These are phyloP conservation scores for Solenodon paradoxus DNA, from an alignment of 2,113 vertebrate species.

Conservation along the genomic window DNA sequence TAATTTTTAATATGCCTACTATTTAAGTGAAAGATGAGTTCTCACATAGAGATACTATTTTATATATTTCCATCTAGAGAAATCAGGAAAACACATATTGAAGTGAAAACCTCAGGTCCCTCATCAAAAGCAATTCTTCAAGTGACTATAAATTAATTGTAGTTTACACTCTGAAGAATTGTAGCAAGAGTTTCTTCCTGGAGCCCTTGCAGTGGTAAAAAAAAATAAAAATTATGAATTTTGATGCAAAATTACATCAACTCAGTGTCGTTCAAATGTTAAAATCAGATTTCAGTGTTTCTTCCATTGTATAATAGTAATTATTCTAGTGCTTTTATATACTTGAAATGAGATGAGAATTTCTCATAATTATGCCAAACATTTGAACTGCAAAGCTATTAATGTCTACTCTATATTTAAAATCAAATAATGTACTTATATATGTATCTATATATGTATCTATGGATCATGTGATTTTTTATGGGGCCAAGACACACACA, in stretches of 20 bases:
- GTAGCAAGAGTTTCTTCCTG: not conserved
- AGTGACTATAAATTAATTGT: not conserved
- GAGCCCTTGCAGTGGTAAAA: not conserved
- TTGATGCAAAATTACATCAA: not conserved
- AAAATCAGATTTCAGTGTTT: slow-evolving; percentile 26
- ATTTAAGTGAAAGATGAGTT: not conserved
- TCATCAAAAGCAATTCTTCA: slow-evolving; percentile 17
- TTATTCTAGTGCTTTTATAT: not conserved
- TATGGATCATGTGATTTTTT: no score
- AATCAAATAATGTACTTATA: not conserved
- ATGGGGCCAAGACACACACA: not conserved
- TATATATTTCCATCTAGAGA: not conserved
- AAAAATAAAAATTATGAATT: not conserved
- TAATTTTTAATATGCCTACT: not conserved
- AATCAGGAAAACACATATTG: not conserved
- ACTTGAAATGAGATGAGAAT: not conserved
- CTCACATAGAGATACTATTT: not conserved
- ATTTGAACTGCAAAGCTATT: not conserved
- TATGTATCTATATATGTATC: no score
- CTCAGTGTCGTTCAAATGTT: not conserved
- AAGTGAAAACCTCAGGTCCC: not conserved
- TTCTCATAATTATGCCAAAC: not conserved
- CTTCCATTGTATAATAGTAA: not conserved
- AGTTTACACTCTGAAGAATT: not conserved
- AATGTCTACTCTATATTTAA: slow-evolving; percentile 6